A percentile compares a stretch with the other conserved stretches of the same genome.
Conservation (phyloP, 2,797 vertebrate genomes). For the Coregonus suidteri region DNA sequence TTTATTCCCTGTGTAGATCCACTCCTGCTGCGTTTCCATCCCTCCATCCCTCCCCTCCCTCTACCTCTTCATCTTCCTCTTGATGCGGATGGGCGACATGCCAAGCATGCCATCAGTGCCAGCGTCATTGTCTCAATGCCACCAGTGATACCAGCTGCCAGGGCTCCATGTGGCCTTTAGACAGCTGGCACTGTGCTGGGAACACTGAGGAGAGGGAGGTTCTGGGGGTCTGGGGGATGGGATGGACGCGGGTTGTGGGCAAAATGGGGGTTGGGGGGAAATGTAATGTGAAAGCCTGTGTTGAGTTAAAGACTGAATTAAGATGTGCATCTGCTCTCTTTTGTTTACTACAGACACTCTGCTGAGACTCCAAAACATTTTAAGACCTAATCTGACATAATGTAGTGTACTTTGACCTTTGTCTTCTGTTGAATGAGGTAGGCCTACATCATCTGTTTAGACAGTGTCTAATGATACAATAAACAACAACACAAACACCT, state of each 20-base stretch:
- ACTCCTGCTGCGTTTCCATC: neutral
- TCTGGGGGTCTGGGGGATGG: neutral
- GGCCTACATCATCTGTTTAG: neutral
- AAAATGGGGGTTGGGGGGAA: neutral
- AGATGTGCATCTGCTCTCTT: neutral
- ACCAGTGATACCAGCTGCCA: constrained; percentile 55
- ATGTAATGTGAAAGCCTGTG: neutral
- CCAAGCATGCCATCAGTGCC: constrained; percentile 29
- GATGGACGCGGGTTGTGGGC: neutral
- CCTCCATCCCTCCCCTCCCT: neutral
- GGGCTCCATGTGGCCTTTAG: constrained; percentile 25
- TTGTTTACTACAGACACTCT: neutral
- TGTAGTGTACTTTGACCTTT: neutral
- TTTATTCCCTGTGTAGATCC: constrained; percentile 5
- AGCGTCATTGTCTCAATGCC: constrained; percentile 47
- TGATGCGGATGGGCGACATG: constrained; percentile 24
- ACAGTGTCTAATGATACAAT: neutral
- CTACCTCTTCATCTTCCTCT: constrained; percentile 6
- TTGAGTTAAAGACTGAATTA: neutral
- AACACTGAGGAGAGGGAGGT: neutral
- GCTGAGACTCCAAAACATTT: neutral
- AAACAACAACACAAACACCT: neutral
- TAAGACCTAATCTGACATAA: neutral
- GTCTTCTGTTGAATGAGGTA: neutral
- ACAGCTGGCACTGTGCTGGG: constrained; percentile 42